Conservation (phyloP, 2,888 invertebrate species). For the Biston stratarius region DNA sequence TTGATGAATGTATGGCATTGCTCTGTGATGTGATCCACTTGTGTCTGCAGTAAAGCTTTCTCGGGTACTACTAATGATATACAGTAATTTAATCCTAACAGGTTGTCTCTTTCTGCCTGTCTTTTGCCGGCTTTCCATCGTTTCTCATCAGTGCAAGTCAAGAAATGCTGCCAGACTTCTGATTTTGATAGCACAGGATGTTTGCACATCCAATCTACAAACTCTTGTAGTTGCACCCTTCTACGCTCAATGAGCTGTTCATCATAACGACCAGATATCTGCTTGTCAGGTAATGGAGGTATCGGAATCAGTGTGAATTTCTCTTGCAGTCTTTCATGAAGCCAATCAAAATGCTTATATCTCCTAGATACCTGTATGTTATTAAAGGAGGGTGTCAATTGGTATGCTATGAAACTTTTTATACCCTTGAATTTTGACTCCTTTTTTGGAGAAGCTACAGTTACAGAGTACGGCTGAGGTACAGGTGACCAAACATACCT, state of each 20-base stretch:
- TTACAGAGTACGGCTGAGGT: conserved; percentile 92
- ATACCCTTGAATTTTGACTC: conserved; percentile 98
- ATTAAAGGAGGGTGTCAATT: conserved; percentile 97
- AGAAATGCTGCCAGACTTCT: conserved; percentile 98
- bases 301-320: conserved; percentile 98
- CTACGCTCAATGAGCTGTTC: conserved; percentile 98
- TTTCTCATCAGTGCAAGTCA: conserved; percentile 98
- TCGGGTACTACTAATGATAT: conserved; percentile 95
- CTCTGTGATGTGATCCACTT: conserved; percentile 94
- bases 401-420: conserved; percentile 99
- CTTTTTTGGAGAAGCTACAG: conserved; percentile 98
- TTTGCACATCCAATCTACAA: conserved; percentile 98
- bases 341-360: conserved; percentile 99
- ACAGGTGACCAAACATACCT: conserved; percentile 92
- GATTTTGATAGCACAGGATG: conserved; percentile 97
- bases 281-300: conserved; percentile 99
- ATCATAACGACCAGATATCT: conserved; percentile 98
- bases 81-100: conserved; percentile 96
- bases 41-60: conserved; percentile 90
- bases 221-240: conserved; percentile 96
- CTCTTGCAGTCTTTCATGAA: conserved; percentile 96
- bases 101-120: conserved; percentile 97
- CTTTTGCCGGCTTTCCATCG: conserved; percentile 99
- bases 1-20: conserved; percentile 93
- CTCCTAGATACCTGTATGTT: conserved; percentile 97